Evolutionary conservation across 2,888 invertebrate genomes (phyloP).

Genomic region (Micropterix aruncella): DNA sequence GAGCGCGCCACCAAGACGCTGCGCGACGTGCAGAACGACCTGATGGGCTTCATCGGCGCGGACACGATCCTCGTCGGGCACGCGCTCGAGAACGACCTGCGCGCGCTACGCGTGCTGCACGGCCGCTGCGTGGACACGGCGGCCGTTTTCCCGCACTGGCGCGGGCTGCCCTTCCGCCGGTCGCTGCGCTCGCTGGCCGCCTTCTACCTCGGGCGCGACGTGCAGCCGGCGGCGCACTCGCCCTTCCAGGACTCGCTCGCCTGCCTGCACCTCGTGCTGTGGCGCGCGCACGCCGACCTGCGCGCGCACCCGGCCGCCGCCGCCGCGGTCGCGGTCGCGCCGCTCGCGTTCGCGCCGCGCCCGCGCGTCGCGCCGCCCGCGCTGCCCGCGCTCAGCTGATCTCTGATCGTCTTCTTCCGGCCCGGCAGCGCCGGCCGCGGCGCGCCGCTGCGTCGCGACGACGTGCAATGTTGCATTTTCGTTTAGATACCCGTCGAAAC

Average conservation of each 20-base stretch:
- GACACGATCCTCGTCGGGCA: constrained; percentile 92
- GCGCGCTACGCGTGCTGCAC: constrained; percentile 75
- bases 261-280: constrained; percentile 79
- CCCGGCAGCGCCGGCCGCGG: constrained; percentile 30
- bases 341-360: constrained; percentile 11
- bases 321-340: neutral
- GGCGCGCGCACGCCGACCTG: constrained; percentile 49
- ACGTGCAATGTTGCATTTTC: too few relatives aligned
- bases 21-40: constrained; percentile 70
- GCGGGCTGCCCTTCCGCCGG: constrained; percentile 70
- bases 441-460: neutral
- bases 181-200: constrained; percentile 69
- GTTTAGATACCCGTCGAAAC: neutral
- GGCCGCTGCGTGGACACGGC: constrained; percentile 80
- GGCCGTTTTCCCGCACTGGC: constrained; percentile 71
- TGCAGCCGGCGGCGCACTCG: constrained; percentile 80
- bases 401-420: constrained; percentile 20
- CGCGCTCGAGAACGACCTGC: constrained; percentile 86
- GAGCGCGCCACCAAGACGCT: constrained; percentile 52
- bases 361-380: constrained; percentile 15
- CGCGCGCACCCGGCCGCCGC: constrained; percentile 4
- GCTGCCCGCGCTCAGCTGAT: constrained; percentile 16
- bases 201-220: constrained; percentile 60
- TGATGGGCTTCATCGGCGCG: constrained; percentile 63
- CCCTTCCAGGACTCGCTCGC: constrained; percentile 86